phyloP scores from a whole-genome alignment of 2,797 vertebrate genomes.

The Australoheros facetus region DNA sequence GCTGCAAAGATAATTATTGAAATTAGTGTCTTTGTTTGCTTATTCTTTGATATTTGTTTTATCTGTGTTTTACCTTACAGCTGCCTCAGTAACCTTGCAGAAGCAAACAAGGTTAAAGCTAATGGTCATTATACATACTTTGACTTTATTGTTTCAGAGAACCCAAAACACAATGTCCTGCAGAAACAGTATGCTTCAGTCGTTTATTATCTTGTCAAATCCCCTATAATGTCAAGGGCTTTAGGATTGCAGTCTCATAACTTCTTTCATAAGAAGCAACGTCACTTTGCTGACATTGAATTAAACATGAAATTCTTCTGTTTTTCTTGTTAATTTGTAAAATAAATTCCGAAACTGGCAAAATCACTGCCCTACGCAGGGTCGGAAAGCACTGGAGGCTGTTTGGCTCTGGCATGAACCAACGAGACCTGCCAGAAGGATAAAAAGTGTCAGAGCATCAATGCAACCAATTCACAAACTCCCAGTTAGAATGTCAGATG shows the following conservation, averaged over 20 bases:
- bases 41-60: background rate
- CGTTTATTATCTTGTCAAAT: conserved; percentile 5
- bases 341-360: background rate
- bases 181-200: background rate
- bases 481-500: conserved; percentile 64
- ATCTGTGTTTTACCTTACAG: background rate
- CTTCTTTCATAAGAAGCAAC: background rate
- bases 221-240: background rate
- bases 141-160: background rate
- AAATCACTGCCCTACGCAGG: background rate
- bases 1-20: background rate
- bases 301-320: background rate
- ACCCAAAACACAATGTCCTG: background rate
- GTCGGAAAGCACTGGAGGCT: background rate
- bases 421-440: conserved; percentile 49
- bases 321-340: background rate
- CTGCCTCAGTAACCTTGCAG: background rate
- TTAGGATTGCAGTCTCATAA: background rate
- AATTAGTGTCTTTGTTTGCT: background rate
- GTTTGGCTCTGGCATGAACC: conserved; percentile 44
- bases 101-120: background rate
- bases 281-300: background rate
- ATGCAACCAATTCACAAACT: conserved; percentile 68
- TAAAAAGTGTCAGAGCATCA: conserved; percentile 67
- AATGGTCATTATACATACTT: background rate